Evolutionary conservation across 2,797 vertebrate genomes (phyloP), one percentile per base, ranked within the genome.

Genomic region (Chaetodon trifasciatus): DNA sequence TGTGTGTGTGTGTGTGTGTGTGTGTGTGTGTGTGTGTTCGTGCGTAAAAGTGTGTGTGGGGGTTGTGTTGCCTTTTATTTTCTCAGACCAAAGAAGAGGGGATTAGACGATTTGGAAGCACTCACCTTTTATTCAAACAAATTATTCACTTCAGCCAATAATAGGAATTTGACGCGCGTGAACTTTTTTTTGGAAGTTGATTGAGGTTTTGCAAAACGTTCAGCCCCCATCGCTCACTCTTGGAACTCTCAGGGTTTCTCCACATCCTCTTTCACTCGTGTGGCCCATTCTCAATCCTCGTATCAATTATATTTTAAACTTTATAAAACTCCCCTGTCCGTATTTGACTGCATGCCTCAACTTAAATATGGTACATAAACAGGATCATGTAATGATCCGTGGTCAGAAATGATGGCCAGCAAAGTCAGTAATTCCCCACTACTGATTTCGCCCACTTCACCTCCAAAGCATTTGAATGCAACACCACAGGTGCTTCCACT

Each of bases 111-210:
- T 85, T 90, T 87, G 61, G 84, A 89, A 74, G 88, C 88, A 68
- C 79, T 92, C 91, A 87, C 89, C 91, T 91, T 95, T 93, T 92
- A 93, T 91, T 91, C 88, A 92, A 91, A 93, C 90, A 93, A 91
- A 94, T 92, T 82, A 89, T 90, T 89, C 91, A 91, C 86, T 88
- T 70, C 73, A 82, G 83, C 74, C 88, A 72, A 92, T 88, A 88
- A 89, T 79, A 86, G 89, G 92, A 92, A 94, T 94, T 94, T 93
- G 86, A 90, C 91, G 89, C 90, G 87, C 75, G 78, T 88, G 92
- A 91, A 90, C 85, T 86, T 85, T 71, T 79, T 55, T 32, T 32
- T 32, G n/a, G n/a, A n/a, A n/a, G 73, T 49, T 83, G 75, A 84
- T 88, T 75, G 73, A 68, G 60, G 76, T 83, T 89, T 82, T 63